Evolutionary conservation across 2,113 vertebrate species (phyloP), one percentile per base, ranked within the genome.

Genomic region (Lophochroa leadbeateri): DNA sequence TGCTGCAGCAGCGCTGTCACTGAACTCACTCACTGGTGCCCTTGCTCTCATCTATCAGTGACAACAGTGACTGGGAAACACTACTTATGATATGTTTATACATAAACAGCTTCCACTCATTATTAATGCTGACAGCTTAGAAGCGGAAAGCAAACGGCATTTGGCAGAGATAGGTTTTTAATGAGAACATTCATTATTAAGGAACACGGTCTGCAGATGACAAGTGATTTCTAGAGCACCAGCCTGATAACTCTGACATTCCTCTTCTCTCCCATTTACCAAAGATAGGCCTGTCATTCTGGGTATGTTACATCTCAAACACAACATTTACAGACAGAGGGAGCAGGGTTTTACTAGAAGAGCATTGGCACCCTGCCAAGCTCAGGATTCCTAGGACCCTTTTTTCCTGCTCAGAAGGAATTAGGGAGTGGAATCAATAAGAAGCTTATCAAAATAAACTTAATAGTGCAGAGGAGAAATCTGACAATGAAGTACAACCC

Each of bases 121-220:
- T 58, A 84, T 86, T 60, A 86, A 86, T 10, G 60, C 77, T 94
- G 86, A 95, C 96, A 96, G 91, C 86, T 91, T 9, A n/a, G 83
- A 89, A 83, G 61, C 77, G 50, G 69, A 95, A 78, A 81, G 89
- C 77, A 81, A 88, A 63, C 0, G 0, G 83, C 2, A 7, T 71
- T 31, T 79, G 91, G 86, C 91, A 94, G 80, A 0, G 0, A 95
- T 9, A 86, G 80, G 77, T 65, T 94, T 44, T 81, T 78, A 77
- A 86, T 37, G 69, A 91, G 91, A 94, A 78, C 82, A 25, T 33
- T 58, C 86, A 71, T 67, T 86, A 83, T 31, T 88, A 55, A 63
- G 64, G 82, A 92, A 53, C 71, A 82, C 5, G 10, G 72, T 43
- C 46, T 94, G 69, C 64, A 60, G 55, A 63, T 68, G 86, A 95